Conservation (phyloP, 2,888 invertebrate genomes). For the Heliconius sara region DNA sequence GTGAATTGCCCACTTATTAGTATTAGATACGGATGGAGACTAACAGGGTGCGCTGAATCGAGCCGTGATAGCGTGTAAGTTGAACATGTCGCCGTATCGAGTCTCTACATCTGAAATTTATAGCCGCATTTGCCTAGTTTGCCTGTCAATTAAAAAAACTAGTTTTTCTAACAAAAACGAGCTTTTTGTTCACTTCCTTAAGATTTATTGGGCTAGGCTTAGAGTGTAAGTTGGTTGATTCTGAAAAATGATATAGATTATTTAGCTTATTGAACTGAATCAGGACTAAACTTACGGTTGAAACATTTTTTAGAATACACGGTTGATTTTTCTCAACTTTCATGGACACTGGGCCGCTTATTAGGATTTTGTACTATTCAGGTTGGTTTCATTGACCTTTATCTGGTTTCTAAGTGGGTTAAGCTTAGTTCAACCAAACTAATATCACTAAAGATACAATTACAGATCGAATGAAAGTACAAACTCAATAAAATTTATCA, state of each 20-base stretch:
- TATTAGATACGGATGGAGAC: slow-evolving; percentile 42
- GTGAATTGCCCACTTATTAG: slow-evolving; percentile 45
- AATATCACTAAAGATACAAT: too few relatives aligned
- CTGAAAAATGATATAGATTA: neutral
- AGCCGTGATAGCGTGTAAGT: slow-evolving; percentile 36
- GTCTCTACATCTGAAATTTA: slow-evolving; percentile 24
- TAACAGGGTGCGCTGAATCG: slow-evolving; percentile 38
- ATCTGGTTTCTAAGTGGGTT: too few relatives aligned
- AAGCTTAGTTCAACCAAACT: too few relatives aligned
- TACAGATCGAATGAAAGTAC: too few relatives aligned
- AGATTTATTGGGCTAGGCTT: neutral
- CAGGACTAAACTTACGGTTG: neutral
- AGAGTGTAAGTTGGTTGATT: neutral
- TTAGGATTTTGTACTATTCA: too few relatives aligned
- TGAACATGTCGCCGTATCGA: slow-evolving; percentile 29
- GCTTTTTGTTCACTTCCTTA: neutral
- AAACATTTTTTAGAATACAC: neutral
- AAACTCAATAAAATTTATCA: too few relatives aligned
- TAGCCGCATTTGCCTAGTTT: slow-evolving; percentile 28
- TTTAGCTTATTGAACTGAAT: neutral
- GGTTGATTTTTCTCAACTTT: neutral
- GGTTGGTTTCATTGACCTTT: too few relatives aligned
- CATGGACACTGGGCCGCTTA: too few relatives aligned
- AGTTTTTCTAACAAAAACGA: slow-evolving; percentile 5
- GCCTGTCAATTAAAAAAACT: slow-evolving; percentile 16